Evolutionary conservation across 1,140 invertebrate genomes (phyloP).

Genomic region (Drosophila rufa): DNA sequence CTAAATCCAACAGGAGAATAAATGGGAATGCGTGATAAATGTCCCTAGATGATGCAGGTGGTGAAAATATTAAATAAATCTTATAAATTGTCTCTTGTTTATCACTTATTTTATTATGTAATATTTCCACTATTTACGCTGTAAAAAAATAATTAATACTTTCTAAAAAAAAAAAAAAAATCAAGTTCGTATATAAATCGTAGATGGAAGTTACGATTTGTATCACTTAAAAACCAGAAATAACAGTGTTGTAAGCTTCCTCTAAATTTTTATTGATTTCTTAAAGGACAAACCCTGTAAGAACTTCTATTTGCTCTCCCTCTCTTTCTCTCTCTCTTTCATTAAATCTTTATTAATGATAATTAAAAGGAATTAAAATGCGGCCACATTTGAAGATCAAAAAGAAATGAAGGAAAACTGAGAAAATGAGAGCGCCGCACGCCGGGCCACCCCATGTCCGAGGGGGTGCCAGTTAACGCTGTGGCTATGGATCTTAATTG

Average conservation of each 20-base stretch:
- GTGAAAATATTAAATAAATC: too few species aligned
- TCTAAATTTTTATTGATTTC: too few species aligned
- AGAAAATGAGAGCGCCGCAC: slow-evolving; percentile 4
- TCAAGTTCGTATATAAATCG: too few species aligned
- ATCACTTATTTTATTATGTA: too few species aligned
- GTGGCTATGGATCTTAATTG: slow-evolving; percentile 48
- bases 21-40: background rate
- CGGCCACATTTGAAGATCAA: slow-evolving; percentile 22
- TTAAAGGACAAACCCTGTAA: background rate
- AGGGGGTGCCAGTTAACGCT: slow-evolving; percentile 31
- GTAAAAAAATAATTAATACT: too few species aligned
- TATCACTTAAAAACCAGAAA: too few species aligned
- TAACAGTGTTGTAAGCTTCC: too few species aligned
- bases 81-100: too few species aligned
- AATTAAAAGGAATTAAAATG: slow-evolving; percentile 61
- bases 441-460: slow-evolving; percentile 17
- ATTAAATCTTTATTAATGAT: slow-evolving; percentile 24
- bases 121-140: too few species aligned
- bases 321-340: background rate
- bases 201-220: too few species aligned
- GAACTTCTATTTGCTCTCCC: background rate
- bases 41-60: too few species aligned
- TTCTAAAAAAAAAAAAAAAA: too few species aligned
- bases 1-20: background rate
- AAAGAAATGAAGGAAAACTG: slow-evolving; percentile 1